Percentiles rank a stretch among this genome's conserved stretches.
Evolutionary conservation across 2,888 invertebrate genomes (phyloP).

Genomic region (Tetragnatha montana): DNA sequence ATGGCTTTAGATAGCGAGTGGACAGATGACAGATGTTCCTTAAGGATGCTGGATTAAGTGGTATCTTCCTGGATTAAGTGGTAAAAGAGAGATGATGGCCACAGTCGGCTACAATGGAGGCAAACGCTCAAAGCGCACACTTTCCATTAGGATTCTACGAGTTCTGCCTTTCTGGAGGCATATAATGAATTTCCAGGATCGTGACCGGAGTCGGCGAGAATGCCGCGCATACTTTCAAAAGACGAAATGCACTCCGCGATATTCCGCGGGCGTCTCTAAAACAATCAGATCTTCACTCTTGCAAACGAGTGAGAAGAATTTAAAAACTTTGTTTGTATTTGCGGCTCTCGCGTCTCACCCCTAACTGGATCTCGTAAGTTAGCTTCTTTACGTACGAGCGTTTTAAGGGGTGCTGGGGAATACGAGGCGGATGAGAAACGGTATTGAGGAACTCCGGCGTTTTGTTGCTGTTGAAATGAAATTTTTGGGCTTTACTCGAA

Average conservation of each 20-base stretch:
- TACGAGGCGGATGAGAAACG: too few species aligned
- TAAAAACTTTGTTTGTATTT: constrained; percentile 22
- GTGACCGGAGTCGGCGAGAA: constrained; percentile 47
- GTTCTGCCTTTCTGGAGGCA: constrained; percentile 7
- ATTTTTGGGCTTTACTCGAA: too few species aligned
- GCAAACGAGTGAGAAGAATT: constrained; percentile 50
- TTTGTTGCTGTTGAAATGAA: too few species aligned
- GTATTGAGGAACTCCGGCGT: too few species aligned
- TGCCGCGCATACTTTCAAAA: constrained; percentile 26
- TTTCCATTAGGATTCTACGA: too few species aligned
- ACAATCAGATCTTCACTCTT: constrained; percentile 43
- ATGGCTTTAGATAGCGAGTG: too few species aligned
- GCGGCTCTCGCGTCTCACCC: constrained; percentile 1
- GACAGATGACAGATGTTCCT: too few species aligned
- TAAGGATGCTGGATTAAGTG: too few species aligned
- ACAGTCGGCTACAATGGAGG: too few species aligned
- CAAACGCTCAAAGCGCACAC: too few species aligned
- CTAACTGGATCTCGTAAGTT: constrained; percentile 27
- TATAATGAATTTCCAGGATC: constrained; percentile 46
- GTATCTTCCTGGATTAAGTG: too few species aligned
- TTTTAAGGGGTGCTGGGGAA: background rate
- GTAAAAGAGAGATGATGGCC: too few species aligned
- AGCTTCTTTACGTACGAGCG: constrained; percentile 16
- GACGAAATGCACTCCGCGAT: constrained; percentile 8
- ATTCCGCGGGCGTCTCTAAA: constrained; percentile 41